Percentiles rank a stretch among this genome's conserved stretches.
Conservation (phyloP, 2,113 vertebrate species). For the Petrocephalus microphthalmus region DNA sequence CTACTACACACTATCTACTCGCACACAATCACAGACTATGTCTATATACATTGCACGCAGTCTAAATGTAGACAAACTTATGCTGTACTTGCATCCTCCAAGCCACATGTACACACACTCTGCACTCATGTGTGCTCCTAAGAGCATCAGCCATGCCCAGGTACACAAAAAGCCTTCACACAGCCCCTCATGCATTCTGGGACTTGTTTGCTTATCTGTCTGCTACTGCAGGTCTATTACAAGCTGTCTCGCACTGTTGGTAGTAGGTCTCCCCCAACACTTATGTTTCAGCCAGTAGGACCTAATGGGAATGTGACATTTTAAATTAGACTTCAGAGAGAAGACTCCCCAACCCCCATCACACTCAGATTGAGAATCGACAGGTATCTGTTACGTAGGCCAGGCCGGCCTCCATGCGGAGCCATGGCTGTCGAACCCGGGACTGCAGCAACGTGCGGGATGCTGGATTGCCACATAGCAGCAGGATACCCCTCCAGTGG, state of each 20-base stretch:
- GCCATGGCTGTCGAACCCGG: not conserved
- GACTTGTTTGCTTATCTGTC: not conserved
- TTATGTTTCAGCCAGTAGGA: not conserved
- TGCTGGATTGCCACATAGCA: not conserved
- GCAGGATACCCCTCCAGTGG: not conserved
- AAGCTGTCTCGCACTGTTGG: not conserved
- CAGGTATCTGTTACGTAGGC: not conserved
- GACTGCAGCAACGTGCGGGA: not conserved
- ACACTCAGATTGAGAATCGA: not conserved
- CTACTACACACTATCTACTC: not conserved
- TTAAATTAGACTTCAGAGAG: not conserved
- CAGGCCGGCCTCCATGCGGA: not conserved
- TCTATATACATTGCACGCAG: not conserved
- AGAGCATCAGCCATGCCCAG: not conserved
- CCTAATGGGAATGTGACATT: not conserved
- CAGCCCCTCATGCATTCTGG: not conserved
- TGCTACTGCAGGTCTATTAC: not conserved
- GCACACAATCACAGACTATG: slow-evolving; percentile 5
- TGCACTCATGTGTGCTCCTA: not conserved
- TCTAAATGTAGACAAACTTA: not conserved
- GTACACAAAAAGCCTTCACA: not conserved
- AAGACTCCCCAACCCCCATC: not conserved
- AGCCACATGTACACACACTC: not conserved
- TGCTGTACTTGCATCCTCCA: not conserved
- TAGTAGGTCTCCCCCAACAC: not conserved